Percentiles rank a stretch among this genome's conserved stretches.
phyloP scores from a whole-genome alignment of 2,113 vertebrate genomes.

The Dunckerocampus dactyliophorus region DNA sequence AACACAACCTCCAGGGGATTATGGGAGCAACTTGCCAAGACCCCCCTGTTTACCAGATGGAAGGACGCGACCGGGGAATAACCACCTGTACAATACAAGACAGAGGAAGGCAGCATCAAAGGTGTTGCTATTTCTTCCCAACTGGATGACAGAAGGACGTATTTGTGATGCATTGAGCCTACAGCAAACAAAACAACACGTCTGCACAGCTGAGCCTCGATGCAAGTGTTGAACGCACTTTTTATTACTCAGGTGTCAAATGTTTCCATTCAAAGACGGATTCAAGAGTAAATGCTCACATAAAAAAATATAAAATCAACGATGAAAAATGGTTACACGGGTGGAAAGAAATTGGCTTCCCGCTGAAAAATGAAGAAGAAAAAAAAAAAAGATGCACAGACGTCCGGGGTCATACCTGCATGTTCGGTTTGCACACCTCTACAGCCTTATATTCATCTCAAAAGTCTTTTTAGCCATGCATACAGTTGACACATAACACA shows the following conservation, averaged over 20 bases:
- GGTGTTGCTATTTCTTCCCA: not conserved
- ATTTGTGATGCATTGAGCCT: too few relatives aligned
- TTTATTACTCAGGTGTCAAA: slow-evolving; percentile 76
- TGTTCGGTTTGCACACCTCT: slow-evolving; percentile 64
- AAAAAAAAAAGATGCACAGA: slow-evolving; percentile 46
- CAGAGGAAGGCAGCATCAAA: not conserved
- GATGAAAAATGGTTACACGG: slow-evolving; percentile 66
- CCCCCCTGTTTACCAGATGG: not conserved
- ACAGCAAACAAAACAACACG: too few relatives aligned
- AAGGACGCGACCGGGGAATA: slow-evolving; percentile 6
- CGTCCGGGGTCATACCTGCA: slow-evolving; percentile 60
- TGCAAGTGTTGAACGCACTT: slow-evolving; percentile 64
- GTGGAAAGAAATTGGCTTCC: slow-evolving; percentile 45
- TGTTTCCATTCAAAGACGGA: slow-evolving; percentile 69
- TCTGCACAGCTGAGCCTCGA: not conserved
- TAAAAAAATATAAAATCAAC: slow-evolving; percentile 79
- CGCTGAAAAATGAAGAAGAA: slow-evolving; percentile 31
- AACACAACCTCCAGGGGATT: not conserved
- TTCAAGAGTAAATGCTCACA: slow-evolving; percentile 70
- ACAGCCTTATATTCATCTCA: slow-evolving; percentile 58
- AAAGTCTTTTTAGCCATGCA: slow-evolving; percentile 67
- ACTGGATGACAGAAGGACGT: not conserved
- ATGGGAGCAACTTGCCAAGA: not conserved
- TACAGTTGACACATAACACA: slow-evolving; percentile 55
- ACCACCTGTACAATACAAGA: not conserved